Evolutionary conservation across 2,888 invertebrate genomes (phyloP).

Genomic region (Amorpha juglandis): DNA sequence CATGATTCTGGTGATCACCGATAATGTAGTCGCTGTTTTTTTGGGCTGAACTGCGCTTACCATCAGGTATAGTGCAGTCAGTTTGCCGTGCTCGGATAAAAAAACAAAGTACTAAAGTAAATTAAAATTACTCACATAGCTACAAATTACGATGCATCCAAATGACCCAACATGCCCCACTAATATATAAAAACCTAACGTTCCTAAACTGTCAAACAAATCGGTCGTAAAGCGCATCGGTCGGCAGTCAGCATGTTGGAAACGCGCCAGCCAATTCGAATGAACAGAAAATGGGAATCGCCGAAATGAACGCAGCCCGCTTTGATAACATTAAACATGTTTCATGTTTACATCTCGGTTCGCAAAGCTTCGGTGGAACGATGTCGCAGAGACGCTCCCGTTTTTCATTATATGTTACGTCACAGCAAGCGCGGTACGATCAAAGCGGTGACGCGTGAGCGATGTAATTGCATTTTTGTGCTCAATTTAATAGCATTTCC

Average conservation of each 20-base stretch:
- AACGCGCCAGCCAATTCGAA: slow-evolving; percentile 45
- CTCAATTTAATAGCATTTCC: neutral
- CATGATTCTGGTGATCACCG: no score
- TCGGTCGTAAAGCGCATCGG: slow-evolving; percentile 47
- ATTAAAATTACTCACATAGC: no score
- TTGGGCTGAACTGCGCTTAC: no score
- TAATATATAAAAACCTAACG: neutral
- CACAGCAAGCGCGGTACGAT: slow-evolving; percentile 4
- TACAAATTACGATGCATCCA: no score
- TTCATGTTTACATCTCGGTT: slow-evolving; percentile 38
- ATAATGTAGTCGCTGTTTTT: no score
- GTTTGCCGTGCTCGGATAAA: no score
- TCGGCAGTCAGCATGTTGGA: slow-evolving; percentile 40
- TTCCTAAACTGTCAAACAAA: slow-evolving; percentile 30
- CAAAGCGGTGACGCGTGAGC: slow-evolving; percentile 12
- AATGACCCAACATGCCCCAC: no score
- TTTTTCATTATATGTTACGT: slow-evolving; percentile 16
- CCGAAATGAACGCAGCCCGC: slow-evolving; percentile 37
- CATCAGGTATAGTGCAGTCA: no score
- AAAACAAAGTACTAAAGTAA: no score
- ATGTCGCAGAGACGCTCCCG: slow-evolving; percentile 31
- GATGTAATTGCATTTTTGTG: slow-evolving; percentile 9
- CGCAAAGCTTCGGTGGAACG: slow-evolving; percentile 33
- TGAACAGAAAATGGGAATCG: slow-evolving; percentile 41
- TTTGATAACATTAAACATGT: slow-evolving; percentile 41